Conservation (phyloP, 2,113 vertebrate species). For the Alces alces region DNA sequence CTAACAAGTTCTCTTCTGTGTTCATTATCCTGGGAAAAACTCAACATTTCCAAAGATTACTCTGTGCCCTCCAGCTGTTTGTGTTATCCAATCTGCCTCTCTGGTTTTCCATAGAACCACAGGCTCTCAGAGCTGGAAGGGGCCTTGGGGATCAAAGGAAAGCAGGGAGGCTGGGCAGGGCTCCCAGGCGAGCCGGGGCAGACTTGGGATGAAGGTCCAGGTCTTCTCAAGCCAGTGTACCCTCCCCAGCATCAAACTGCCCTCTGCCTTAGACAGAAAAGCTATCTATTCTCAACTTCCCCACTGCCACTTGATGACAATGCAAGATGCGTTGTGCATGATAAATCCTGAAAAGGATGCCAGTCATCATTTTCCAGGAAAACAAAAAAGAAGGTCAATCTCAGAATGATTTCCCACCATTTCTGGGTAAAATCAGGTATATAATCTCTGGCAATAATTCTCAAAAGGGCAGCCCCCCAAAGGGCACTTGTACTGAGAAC, state of each 20-base stretch:
- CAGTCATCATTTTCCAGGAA: background rate
- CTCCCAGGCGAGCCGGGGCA: background rate
- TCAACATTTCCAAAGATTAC: constrained; percentile 11
- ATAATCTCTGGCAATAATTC: background rate
- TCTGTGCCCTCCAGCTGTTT: background rate
- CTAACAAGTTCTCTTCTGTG: background rate
- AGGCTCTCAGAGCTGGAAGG: background rate
- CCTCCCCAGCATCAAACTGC: background rate
- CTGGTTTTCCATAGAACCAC: background rate
- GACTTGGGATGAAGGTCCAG: background rate
- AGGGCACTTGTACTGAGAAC: background rate
- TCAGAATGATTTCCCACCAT: background rate
- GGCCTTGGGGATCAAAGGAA: background rate
- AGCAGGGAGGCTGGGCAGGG: background rate
- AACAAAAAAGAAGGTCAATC: constrained; percentile 1
- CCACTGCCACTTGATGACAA: background rate
- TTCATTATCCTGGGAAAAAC: background rate
- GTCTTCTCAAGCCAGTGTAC: background rate
- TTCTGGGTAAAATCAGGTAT: background rate
- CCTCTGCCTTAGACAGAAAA: background rate
- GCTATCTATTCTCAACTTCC: background rate
- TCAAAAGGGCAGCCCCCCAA: background rate
- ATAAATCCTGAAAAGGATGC: background rate
- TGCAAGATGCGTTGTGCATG: background rate
- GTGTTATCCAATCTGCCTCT: background rate